Evolutionary conservation across 2,888 invertebrate genomes (phyloP).

Genomic region (Aleiodes testaceus): DNA sequence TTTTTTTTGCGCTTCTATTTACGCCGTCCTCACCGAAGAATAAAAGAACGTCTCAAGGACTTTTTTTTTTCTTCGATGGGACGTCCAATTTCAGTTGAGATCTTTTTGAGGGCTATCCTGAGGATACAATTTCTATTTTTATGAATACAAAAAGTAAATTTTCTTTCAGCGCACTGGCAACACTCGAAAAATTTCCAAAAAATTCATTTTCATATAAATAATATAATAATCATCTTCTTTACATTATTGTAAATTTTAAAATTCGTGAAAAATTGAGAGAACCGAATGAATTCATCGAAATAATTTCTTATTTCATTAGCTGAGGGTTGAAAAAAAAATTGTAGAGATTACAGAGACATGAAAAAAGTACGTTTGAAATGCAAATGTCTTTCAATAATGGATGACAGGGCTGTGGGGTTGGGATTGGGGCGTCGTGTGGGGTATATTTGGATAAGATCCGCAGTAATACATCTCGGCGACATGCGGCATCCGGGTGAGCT

Average conservation of each 20-base stretch:
- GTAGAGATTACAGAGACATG: slow-evolving; percentile 12
- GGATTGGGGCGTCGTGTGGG: slow-evolving; percentile 23
- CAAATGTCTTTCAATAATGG: slow-evolving; percentile 64
- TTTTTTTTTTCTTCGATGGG: slow-evolving; percentile 7
- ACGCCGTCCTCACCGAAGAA: slow-evolving; percentile 31
- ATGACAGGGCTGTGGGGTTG: slow-evolving; percentile 54
- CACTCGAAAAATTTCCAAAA: slow-evolving; percentile 33
- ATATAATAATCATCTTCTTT: too few relatives aligned
- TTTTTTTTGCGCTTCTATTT: slow-evolving; percentile 20
- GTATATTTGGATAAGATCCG: slow-evolving; percentile 66
- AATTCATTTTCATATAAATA: background rate
- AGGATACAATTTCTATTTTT: slow-evolving; percentile 25
- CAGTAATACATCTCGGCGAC: slow-evolving; percentile 70
- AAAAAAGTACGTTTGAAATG: slow-evolving; percentile 58
- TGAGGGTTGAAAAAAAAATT: slow-evolving; percentile 1
- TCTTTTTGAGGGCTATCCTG: slow-evolving; percentile 37
- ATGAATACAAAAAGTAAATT: background rate
- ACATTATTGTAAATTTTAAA: too few relatives aligned
- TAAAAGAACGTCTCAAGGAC: slow-evolving; percentile 36
- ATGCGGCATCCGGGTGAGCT: slow-evolving; percentile 68
- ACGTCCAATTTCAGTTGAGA: slow-evolving; percentile 31
- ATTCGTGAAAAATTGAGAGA: background rate
- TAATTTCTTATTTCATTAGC: background rate
- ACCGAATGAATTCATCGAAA: background rate
- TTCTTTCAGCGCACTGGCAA: slow-evolving; percentile 50